phyloP scores from a whole-genome alignment of 2,888 invertebrate genomes.

The Cephus pygmeus region DNA sequence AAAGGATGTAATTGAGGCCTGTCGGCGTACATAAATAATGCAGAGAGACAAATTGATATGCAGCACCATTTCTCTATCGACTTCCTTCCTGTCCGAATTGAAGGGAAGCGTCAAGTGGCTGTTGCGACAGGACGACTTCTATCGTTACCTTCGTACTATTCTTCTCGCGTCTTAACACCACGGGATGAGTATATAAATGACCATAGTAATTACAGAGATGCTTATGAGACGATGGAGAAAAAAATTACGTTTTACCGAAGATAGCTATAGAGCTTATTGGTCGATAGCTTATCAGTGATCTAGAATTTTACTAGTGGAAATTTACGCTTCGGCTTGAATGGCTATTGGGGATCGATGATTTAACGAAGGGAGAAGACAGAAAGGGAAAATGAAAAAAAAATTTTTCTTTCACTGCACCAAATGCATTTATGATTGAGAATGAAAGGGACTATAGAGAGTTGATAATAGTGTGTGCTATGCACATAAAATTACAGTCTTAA shows the following conservation, averaged over 20 bases:
- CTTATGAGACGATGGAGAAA: no score
- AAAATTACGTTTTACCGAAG: no score
- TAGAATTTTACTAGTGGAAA: no score
- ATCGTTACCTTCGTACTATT: background rate
- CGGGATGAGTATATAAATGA: background rate
- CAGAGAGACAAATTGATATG: constrained; percentile 47
- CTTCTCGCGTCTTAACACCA: background rate
- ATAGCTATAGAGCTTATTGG: background rate
- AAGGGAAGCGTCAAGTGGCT: constrained; percentile 32
- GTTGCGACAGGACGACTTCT: background rate
- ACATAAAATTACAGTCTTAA: background rate
- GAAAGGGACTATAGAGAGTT: background rate
- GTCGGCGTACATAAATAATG: constrained; percentile 10
- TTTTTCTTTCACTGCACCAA: background rate
- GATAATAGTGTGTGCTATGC: background rate
- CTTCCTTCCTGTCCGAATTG: constrained; percentile 55
- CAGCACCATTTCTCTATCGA: constrained; percentile 50
- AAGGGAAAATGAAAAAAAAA: no score
- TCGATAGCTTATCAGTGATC: background rate
- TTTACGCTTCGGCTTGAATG: no score
- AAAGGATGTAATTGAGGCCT: constrained; percentile 13
- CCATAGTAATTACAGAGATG: background rate
- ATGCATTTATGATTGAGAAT: background rate
- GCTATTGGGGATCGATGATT: no score
- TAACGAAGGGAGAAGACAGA: no score